Conservation (phyloP, 2,113 vertebrate genomes). For the Anhinga anhinga region DNA sequence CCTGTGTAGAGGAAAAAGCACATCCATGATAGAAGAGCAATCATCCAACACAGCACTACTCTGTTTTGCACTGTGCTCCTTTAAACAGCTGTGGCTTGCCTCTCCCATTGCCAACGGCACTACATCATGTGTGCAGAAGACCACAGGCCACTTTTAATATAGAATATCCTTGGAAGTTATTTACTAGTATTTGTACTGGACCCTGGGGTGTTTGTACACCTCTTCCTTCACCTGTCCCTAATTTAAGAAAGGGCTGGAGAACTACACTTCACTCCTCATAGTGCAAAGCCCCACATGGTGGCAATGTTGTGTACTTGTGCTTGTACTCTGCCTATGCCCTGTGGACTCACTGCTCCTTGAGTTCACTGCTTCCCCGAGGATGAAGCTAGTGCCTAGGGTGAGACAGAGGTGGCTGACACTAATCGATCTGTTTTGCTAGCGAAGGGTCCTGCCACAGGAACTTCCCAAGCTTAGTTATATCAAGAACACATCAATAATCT, state of each 20-base stretch:
- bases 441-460: background rate
- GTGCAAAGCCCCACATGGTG: fast-evolving
- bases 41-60: background rate
- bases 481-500: background rate
- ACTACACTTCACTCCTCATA: background rate
- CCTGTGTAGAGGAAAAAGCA: background rate
- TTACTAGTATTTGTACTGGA: background rate
- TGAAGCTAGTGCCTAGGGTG: background rate
- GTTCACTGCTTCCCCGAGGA: background rate
- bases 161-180: background rate
- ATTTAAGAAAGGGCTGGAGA: background rate
- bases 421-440: background rate
- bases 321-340: background rate
- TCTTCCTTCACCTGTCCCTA: background rate
- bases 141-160: background rate
- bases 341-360: background rate
- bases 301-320: background rate
- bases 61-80: background rate
- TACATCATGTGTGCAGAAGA: background rate
- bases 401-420: background rate
- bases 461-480: background rate
- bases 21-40: background rate
- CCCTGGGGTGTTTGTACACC: background rate
- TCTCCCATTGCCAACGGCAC: background rate
- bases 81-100: background rate